These are phyloP conservation scores for Eudasyphora cyanicolor DNA, from an alignment of 2,888 invertebrate genomes.

Conservation along the genomic window DNA sequence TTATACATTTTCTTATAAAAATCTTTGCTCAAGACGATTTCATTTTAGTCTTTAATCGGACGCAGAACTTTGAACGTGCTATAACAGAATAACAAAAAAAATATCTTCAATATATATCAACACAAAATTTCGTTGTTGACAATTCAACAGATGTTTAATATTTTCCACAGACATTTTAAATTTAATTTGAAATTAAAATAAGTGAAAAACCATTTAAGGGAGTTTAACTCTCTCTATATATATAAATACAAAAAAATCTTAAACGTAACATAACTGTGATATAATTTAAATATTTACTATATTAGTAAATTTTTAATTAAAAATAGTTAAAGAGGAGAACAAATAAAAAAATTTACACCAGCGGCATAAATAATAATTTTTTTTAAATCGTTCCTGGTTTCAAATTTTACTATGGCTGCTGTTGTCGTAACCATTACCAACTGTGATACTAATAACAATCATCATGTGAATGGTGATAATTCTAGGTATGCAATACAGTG, in stretches of 20 bases:
- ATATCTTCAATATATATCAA: conserved; percentile 12
- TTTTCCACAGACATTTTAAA: conserved; percentile 51
- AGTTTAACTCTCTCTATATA: neutral
- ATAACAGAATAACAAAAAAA: conserved; percentile 1
- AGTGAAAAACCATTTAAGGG: conserved; percentile 10
- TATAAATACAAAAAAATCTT: conserved; percentile 1
- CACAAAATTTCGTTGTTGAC: conserved; percentile 33
- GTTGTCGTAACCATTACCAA: conserved; percentile 17
- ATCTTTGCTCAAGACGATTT: conserved; percentile 32
- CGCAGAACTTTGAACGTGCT: conserved; percentile 56
- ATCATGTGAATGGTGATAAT: conserved; percentile 23
- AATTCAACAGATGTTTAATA: conserved; percentile 54
- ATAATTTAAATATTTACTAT: conserved; percentile 37
- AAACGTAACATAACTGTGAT: conserved; percentile 58
- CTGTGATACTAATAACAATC: conserved; percentile 54
- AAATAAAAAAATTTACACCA: neutral
- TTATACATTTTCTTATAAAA: conserved; percentile 60
- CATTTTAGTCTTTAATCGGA: conserved; percentile 60
- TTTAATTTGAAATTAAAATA: conserved; percentile 61
- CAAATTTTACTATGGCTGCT: conserved; percentile 38
- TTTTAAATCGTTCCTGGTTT: neutral
- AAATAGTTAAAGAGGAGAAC: neutral
- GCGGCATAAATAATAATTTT: neutral
- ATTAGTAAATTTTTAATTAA: neutral
- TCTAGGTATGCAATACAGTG: conserved; percentile 35